A percentile compares a stretch with the other conserved stretches of the same genome.
Evolutionary conservation across 2,888 invertebrate genomes (phyloP).

Genomic region (Platycheirus albimanus): DNA sequence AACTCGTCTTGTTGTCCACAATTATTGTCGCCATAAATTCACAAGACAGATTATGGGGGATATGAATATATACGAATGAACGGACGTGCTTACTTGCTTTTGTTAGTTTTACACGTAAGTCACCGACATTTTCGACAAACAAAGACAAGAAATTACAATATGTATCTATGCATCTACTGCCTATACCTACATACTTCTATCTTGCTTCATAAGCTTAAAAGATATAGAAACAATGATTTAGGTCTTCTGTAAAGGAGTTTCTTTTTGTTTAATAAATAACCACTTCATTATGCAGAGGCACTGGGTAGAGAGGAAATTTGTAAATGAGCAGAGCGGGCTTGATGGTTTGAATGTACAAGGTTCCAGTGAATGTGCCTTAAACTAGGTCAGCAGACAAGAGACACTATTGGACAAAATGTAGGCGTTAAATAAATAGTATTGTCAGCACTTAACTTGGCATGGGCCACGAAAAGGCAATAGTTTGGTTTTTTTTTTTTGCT

Average conservation of each 20-base stretch:
- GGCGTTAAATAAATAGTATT: no score
- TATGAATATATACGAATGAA: conserved; percentile 24
- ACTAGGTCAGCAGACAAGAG: conserved; percentile 14
- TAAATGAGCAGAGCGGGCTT: conserved; percentile 9
- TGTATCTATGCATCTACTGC: no score
- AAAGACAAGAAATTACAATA: background rate
- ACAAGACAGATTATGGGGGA: conserved; percentile 53
- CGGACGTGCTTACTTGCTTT: conserved; percentile 43
- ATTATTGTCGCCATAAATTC: conserved; percentile 68
- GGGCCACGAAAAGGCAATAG: no score
- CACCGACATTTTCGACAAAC: conserved; percentile 38
- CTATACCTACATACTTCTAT: background rate
- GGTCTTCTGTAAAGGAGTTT: background rate
- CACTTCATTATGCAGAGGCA: conserved; percentile 58
- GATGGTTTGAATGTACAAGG: conserved; percentile 9
- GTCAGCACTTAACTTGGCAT: no score
- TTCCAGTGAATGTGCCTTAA: background rate
- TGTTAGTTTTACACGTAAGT: conserved; percentile 37
- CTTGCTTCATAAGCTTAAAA: background rate
- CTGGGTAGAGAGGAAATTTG: background rate
- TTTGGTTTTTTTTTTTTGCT: no score
- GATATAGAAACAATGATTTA: conserved; percentile 29
- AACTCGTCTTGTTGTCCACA: conserved; percentile 50
- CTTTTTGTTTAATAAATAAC: conserved; percentile 55
- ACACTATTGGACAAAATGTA: no score